A percentile compares a stretch with the other conserved stretches of the same genome.
These are phyloP conservation scores for Polyergus mexicanus DNA, from an alignment of 1,140 invertebrate species.

Conservation along the genomic window DNA sequence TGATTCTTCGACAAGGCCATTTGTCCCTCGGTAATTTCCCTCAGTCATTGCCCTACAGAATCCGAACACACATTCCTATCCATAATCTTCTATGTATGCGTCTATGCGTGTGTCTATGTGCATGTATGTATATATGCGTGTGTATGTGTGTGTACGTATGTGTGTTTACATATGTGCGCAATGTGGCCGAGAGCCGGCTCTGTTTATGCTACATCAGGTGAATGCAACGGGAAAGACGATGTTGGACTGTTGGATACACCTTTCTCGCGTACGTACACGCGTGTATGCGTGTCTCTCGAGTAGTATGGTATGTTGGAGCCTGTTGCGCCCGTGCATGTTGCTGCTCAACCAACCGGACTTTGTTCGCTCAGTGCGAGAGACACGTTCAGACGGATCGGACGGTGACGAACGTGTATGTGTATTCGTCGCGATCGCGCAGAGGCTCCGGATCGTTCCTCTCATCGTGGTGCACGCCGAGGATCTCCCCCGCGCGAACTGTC, in stretches of 20 bases:
- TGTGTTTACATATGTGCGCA: background rate
- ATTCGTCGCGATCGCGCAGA: slow-evolving; percentile 41
- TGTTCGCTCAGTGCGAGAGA: slow-evolving; percentile 73
- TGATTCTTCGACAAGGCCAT: background rate
- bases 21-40: background rate
- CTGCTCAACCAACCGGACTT: slow-evolving; percentile 72
- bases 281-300: background rate
- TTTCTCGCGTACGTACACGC: background rate
- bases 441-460: background rate
- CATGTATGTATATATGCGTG: too few species aligned
- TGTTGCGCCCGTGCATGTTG: slow-evolving; percentile 9
- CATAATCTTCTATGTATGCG: background rate
- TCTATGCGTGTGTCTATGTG: too few species aligned
- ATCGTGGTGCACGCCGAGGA: background rate
- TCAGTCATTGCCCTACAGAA: background rate
- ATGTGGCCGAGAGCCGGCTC: background rate
- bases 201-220: background rate
- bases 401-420: background rate
- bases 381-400: slow-evolving; percentile 76
- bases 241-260: background rate
- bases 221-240: background rate
- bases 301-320: background rate
- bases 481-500: background rate
- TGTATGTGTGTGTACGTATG: too few species aligned
- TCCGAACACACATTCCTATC: too few species aligned